Conservation (phyloP, 2,113 vertebrate genomes). For the Callopanchax toddi region DNA sequence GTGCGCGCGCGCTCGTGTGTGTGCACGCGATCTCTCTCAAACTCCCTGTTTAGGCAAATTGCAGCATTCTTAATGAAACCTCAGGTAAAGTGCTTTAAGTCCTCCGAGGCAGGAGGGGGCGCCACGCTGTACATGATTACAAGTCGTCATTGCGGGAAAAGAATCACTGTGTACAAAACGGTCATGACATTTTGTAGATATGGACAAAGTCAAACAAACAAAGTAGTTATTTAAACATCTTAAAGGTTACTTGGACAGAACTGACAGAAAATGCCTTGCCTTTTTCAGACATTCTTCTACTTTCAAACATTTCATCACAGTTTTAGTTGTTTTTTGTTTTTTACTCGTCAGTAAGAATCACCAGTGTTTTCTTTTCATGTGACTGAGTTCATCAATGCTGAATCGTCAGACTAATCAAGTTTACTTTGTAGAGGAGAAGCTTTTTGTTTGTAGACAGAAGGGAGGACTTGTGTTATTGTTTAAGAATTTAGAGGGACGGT, state of each 20-base stretch:
- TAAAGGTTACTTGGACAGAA: constrained; percentile 75
- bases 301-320: constrained; percentile 66
- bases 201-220: constrained; percentile 81
- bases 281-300: constrained; percentile 78
- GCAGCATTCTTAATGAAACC: constrained; percentile 89
- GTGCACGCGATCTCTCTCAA: constrained; percentile 41
- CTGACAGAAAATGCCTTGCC: constrained; percentile 89
- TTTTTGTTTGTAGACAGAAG: constrained; percentile 29
- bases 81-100: constrained; percentile 96
- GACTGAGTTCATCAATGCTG: constrained; percentile 51
- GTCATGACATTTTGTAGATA: constrained; percentile 93
- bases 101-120: constrained; percentile 69
- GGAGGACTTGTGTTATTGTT: constrained; percentile 24
- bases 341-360: constrained; percentile 28
- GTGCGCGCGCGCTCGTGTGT: not conserved
- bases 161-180: constrained; percentile 91
- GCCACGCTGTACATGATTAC: constrained; percentile 85
- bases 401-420: constrained; percentile 45
- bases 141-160: constrained; percentile 69
- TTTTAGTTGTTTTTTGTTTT: constrained; percentile 32
- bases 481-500: constrained; percentile 31
- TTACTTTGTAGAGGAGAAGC: constrained; percentile 44
- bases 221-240: constrained; percentile 86
- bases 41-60: constrained; percentile 85
- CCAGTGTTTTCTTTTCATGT: constrained; percentile 30